Conservation (phyloP, 2,797 vertebrate species). For the Cirrhinus molitorella region DNA sequence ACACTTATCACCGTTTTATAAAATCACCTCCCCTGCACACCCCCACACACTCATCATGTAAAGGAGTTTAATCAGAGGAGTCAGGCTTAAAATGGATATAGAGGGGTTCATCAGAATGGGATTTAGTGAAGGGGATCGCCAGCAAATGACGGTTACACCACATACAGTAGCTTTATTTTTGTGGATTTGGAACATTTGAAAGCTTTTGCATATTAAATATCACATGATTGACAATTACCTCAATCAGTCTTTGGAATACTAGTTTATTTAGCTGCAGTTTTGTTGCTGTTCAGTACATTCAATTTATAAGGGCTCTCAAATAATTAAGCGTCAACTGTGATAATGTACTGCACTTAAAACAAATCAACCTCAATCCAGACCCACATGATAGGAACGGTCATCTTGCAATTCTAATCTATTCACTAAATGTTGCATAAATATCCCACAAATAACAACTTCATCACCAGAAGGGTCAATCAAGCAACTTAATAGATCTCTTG, state of each 20-base stretch:
- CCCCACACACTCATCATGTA: slow-evolving; percentile 48
- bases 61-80: slow-evolving; percentile 51
- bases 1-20: slow-evolving; percentile 74
- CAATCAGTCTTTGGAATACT: not conserved
- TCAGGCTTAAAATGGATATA: slow-evolving; percentile 47
- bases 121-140: slow-evolving; percentile 42
- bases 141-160: slow-evolving; percentile 34
- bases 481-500: slow-evolving; percentile 39
- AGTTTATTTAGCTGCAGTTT: not conserved
- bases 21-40: slow-evolving; percentile 57
- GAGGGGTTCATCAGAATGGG: slow-evolving; percentile 27
- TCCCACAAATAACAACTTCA: slow-evolving; percentile 34
- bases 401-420: not conserved
- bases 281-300: not conserved
- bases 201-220: slow-evolving; percentile 14
- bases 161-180: slow-evolving; percentile 20
- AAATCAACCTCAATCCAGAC: slow-evolving; percentile 2
- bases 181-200: slow-evolving; percentile 14
- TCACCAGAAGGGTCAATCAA: slow-evolving; percentile 25
- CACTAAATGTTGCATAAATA: slow-evolving; percentile 14
- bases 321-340: not conserved
- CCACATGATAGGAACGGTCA: not conserved
- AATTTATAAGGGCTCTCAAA: not conserved
- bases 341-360: slow-evolving; percentile 2
- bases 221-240: not conserved